Conservation (phyloP, 2,113 vertebrate species). For the Phrynosoma platyrhinos region DNA sequence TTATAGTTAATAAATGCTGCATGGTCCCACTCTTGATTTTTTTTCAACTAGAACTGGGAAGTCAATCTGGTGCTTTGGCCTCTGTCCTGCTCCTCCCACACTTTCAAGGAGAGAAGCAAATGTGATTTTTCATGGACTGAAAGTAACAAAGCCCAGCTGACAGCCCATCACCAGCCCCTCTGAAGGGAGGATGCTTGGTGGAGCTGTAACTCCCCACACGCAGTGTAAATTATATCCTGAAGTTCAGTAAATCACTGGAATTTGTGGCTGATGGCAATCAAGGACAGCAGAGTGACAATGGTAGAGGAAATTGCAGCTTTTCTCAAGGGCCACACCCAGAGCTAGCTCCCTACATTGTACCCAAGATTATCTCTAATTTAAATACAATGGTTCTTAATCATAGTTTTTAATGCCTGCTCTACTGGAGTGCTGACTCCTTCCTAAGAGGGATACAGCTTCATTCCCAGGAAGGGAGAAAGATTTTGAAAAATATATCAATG, state of each 20-base stretch:
- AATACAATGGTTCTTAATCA: conserved; percentile 77
- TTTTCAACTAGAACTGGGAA: conserved; percentile 20
- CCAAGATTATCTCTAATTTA: conserved; percentile 79
- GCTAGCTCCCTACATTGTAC: conserved; percentile 68
- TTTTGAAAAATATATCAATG: not conserved
- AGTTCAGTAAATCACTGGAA: conserved; percentile 70
- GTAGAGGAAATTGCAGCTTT: conserved; percentile 75
- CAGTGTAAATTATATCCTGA: conserved; percentile 76
- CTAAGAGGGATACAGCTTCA: conserved; percentile 27
- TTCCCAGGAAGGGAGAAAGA: not conserved
- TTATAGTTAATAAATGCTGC: not conserved
- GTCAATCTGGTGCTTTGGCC: not conserved
- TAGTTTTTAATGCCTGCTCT: conserved; percentile 63
- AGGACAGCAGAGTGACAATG: conserved; percentile 68
- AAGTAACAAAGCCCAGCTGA: conserved; percentile 56
- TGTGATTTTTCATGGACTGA: conserved; percentile 35
- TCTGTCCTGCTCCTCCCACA: not conserved
- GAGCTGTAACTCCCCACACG: conserved; percentile 62
- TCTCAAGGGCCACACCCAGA: conserved; percentile 70
- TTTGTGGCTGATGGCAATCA: conserved; percentile 67
- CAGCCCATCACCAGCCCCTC: conserved; percentile 47
- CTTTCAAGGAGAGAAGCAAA: not conserved
- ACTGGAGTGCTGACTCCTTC: conserved; percentile 49
- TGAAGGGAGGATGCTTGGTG: conserved; percentile 54
- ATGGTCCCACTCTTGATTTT: conserved; percentile 18